phyloP scores from a whole-genome alignment of 1,140 invertebrate genomes.

The Maniola jurtina region DNA sequence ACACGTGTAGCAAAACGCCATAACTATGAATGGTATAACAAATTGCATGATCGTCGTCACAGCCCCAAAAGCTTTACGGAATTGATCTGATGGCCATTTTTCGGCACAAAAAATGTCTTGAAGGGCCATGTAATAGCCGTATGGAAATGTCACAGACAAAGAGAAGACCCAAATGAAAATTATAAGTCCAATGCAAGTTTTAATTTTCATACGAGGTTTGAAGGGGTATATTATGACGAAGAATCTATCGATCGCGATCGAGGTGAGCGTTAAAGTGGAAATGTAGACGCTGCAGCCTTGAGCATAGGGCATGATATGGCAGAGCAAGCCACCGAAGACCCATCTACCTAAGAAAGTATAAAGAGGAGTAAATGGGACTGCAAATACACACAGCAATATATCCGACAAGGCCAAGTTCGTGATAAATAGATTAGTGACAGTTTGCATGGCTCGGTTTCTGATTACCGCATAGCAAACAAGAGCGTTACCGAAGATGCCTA shows the following conservation, averaged over 20 bases:
- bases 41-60: slow-evolving; percentile 95
- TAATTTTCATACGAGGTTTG: slow-evolving; percentile 92
- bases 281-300: slow-evolving; percentile 97
- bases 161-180: slow-evolving; percentile 94
- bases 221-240: slow-evolving; percentile 98
- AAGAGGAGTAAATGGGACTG: slow-evolving; percentile 96
- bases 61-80: slow-evolving; percentile 89
- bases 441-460: slow-evolving; percentile 96
- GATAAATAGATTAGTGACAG: slow-evolving; percentile 98
- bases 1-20: slow-evolving; percentile 95
- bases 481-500: slow-evolving; percentile 95
- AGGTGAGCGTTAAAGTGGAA: slow-evolving; percentile 96
- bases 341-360: slow-evolving; percentile 94
- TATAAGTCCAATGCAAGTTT: slow-evolving; percentile 91
- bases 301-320: slow-evolving; percentile 95
- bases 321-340: slow-evolving; percentile 93
- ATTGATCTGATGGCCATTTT: slow-evolving; percentile 90
- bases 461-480: slow-evolving; percentile 96
- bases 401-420: slow-evolving; percentile 97
- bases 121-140: slow-evolving; percentile 82
- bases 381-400: slow-evolving; percentile 94
- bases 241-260: slow-evolving; percentile 97
- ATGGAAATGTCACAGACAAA: slow-evolving; percentile 92
- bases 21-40: slow-evolving; percentile 95
- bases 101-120: slow-evolving; percentile 87